These are phyloP conservation scores for Eufriesea mexicana DNA, from an alignment of 1,140 invertebrate genomes.

Conservation along the genomic window DNA sequence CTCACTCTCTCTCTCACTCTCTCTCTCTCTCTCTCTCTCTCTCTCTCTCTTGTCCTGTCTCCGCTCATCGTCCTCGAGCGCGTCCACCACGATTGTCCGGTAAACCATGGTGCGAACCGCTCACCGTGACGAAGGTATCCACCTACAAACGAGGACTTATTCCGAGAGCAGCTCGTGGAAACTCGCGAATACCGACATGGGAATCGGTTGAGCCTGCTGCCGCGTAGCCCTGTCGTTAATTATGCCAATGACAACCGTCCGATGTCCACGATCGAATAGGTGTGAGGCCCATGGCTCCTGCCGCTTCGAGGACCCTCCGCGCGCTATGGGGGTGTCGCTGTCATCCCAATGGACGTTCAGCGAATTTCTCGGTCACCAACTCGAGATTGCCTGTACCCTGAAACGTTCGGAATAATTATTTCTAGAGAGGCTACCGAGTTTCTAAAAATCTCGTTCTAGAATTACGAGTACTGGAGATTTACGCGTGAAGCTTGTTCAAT, in stretches of 20 bases:
- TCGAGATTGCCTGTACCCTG: no score
- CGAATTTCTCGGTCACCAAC: no score
- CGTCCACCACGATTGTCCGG: slow-evolving; percentile 73
- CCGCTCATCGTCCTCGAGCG: slow-evolving; percentile 71
- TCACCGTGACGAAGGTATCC: slow-evolving; percentile 78
- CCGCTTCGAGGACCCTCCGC: not conserved
- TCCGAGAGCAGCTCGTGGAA: slow-evolving; percentile 66
- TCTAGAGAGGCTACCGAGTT: no score
- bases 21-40: slow-evolving; percentile 33
- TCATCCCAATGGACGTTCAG: no score
- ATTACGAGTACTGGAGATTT: no score
- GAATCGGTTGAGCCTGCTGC: slow-evolving; percentile 54
- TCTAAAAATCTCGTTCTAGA: no score
- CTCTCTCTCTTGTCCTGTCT: slow-evolving; percentile 59
- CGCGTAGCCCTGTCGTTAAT: slow-evolving; percentile 16
- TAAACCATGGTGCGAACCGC: slow-evolving; percentile 74
- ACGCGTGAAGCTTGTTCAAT: no score
- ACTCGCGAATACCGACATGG: slow-evolving; percentile 71
- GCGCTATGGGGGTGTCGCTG: no score
- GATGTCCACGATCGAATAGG: not conserved
- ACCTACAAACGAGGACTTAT: slow-evolving; percentile 74
- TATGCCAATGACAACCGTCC: slow-evolving; percentile 21
- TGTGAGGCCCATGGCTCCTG: not conserved
- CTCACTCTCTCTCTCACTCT: slow-evolving; percentile 44
- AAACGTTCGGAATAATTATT: no score